Evolutionary conservation across 2,113 vertebrate genomes (phyloP).

Genomic region (Cochlearius cochlearius): DNA sequence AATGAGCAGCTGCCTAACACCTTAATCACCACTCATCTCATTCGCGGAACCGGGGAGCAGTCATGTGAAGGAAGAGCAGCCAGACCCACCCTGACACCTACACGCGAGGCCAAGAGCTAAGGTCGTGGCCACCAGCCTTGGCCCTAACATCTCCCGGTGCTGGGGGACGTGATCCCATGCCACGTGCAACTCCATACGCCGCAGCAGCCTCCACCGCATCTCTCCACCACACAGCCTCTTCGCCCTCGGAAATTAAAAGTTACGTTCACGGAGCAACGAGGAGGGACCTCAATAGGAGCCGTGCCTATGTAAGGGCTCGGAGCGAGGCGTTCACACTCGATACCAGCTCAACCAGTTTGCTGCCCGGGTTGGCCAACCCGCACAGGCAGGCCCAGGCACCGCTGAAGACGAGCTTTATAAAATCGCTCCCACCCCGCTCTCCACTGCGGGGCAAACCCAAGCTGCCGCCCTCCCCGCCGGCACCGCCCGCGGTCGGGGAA

Average conservation of each 20-base stretch:
- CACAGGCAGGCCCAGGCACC: conserved; percentile 35
- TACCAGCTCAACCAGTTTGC: conserved; percentile 50
- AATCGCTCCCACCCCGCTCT: not conserved
- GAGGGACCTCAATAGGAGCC: not conserved
- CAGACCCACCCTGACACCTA: not conserved
- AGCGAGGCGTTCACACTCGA: not conserved
- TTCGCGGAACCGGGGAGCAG: rapidly evolving
- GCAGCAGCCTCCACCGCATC: not conserved
- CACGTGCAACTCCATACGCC: rapidly evolving
- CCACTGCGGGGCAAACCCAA: not conserved
- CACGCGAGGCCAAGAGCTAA: rapidly evolving
- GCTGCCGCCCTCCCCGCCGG: not conserved
- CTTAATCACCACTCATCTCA: not conserved
- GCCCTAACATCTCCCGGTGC: rapidly evolving
- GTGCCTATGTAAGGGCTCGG: not conserved
- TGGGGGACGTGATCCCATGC: rapidly evolving
- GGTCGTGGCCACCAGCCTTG: not conserved
- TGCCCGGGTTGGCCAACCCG: not conserved
- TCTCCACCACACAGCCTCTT: not conserved
- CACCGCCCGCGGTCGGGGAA: not conserved
- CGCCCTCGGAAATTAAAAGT: not conserved
- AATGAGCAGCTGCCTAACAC: not conserved
- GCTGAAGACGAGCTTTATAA: not conserved
- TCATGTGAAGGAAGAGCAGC: not conserved
- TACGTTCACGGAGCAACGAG: rapidly evolving